A percentile compares a stretch with the other conserved stretches of the same genome.
phyloP scores from a whole-genome alignment of 1,140 invertebrate genomes.

The Drosophila nasuta region DNA sequence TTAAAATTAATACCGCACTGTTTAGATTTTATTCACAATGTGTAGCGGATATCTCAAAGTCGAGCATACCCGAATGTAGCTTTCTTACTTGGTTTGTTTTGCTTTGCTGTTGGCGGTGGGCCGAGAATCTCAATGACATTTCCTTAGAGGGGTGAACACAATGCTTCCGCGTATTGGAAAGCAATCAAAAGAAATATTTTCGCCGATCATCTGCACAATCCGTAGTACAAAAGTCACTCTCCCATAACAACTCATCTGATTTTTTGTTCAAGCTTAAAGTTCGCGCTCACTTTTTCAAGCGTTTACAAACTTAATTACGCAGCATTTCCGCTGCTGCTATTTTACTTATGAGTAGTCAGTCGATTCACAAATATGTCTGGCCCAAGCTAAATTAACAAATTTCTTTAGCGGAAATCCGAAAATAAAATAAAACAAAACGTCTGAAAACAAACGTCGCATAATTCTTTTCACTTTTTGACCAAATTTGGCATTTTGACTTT shows the following conservation, averaged over 20 bases:
- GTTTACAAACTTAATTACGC: conserved; percentile 66
- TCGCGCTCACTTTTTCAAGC: conserved; percentile 30
- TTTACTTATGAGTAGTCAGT: conserved; percentile 13
- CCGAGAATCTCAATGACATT: conserved; percentile 35
- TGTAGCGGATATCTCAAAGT: too few relatives aligned
- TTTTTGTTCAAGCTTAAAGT: conserved; percentile 28
- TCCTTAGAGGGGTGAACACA: conserved; percentile 47
- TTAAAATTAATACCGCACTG: too few relatives aligned
- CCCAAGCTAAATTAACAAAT: conserved; percentile 59
- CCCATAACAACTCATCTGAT: conserved; percentile 49
- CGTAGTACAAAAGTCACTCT: conserved; percentile 45
- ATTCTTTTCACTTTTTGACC: conserved; percentile 81
- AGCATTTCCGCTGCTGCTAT: conserved; percentile 56
- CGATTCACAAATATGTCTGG: background rate
- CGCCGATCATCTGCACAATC: background rate
- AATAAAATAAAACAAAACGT: conserved; percentile 26
- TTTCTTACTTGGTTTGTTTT: too few relatives aligned
- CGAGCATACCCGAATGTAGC: too few relatives aligned
- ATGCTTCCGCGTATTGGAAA: conserved; percentile 3
- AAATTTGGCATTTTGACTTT: conserved; percentile 59
- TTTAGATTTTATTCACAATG: too few relatives aligned
- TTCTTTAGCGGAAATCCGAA: conserved; percentile 75
- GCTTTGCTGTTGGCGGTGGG: conserved; percentile 19
- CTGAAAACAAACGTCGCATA: conserved; percentile 55
- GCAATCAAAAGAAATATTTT: background rate